Base-by-base conservation (phyloP, 2,888 invertebrate species). In the Drosophila acutilabella region DNA sequence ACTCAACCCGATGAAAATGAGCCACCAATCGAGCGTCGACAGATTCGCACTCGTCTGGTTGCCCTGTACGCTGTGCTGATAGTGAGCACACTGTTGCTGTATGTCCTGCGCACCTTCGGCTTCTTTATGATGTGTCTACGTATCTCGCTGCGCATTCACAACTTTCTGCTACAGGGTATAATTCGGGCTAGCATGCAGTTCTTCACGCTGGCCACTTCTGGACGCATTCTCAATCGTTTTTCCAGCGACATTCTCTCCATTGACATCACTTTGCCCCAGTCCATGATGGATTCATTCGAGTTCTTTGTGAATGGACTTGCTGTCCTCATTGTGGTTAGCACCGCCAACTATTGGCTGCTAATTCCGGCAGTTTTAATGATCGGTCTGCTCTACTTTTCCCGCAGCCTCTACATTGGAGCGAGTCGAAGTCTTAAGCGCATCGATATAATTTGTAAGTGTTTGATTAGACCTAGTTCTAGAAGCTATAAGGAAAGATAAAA, bases 81-180 rank as follows among this genome's bases (percentile, higher is more conserved):
- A 20, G 40, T 83, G 8, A 71, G 78, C 48, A 91, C 91, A 0
- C 75, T 92, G 40, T n/a, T 90, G 93, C 41, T 95, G 93, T 90
- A 93, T 94, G 50, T 96, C 93, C 90, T 94, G 93, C 8, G 92
- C 80, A n/a, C 95, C 7, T 94, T 94, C 47, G 93, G 94, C 0
- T 96, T 96, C 92, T 96, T 96, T 88, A 93, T 93, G 78, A 94
- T 96, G 67, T 96, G 96, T 78, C 95, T 97, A 88, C 93, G 93
- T 26, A 95, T 97, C 0, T 97, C 97, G 0, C 93, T 94, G 26
- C 93, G 93, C 1, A 93, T 98, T 0, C 98, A 98, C 89, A 95
- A 96, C 78, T 93, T 91, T 1, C 96, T 98, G 94, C 97, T 98
- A 86, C 93, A 94, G 53, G 94, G 95, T 1, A 94, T 97, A 0